Conservation (phyloP, 2,113 vertebrate genomes). For the Sphyrna mokarran region DNA sequence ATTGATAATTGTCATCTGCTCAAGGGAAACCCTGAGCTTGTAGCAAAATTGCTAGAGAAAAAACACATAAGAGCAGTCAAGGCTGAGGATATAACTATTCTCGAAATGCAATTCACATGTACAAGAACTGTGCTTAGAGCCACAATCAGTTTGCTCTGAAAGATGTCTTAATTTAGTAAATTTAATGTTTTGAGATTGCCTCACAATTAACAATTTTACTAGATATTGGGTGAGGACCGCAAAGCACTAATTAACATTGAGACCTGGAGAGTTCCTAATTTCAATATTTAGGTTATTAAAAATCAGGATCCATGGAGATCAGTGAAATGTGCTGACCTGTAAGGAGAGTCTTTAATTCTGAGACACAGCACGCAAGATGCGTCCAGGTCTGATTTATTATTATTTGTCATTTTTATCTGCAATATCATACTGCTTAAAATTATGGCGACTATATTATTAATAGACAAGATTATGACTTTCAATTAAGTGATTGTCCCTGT, state of each 20-base stretch:
- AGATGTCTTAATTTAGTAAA: not conserved
- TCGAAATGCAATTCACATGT: not conserved
- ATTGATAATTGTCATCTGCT: slow-evolving; percentile 20
- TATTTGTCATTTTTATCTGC: not conserved
- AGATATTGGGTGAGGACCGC: not conserved
- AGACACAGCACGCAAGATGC: not conserved
- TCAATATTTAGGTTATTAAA: not conserved
- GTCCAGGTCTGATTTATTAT: not conserved
- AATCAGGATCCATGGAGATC: not conserved
- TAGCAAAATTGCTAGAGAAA: not conserved
- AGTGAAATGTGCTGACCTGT: not conserved
- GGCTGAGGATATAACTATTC: not conserved
- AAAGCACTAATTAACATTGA: not conserved
- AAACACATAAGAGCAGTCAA: not conserved
- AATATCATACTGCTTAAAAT: not conserved
- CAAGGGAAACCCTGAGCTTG: not conserved
- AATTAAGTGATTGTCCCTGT: not conserved
- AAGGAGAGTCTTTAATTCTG: not conserved
- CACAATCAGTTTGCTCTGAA: not conserved
- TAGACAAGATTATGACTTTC: not conserved
- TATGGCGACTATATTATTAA: not conserved
- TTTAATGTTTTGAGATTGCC: not conserved
- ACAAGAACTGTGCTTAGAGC: not conserved
- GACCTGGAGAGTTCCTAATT: not conserved
- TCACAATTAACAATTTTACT: not conserved